Evolutionary conservation across 2,888 invertebrate genomes (phyloP).

Genomic region (Euzetes globulus): DNA sequence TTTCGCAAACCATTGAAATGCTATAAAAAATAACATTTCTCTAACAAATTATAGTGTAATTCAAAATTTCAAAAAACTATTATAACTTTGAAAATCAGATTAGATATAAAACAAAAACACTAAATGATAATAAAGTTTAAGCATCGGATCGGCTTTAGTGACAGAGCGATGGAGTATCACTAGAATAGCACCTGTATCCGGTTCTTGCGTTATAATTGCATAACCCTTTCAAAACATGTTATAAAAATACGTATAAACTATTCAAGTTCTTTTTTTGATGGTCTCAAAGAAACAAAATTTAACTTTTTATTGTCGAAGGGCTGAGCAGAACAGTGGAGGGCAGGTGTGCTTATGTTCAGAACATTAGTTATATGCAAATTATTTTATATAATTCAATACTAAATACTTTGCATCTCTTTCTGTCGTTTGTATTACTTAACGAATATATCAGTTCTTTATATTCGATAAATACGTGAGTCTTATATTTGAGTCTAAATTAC

Average conservation of each 20-base stretch:
- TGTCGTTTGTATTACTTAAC: neutral
- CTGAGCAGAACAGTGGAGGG: neutral
- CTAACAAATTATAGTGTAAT: conserved; percentile 16
- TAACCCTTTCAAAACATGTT: conserved; percentile 24
- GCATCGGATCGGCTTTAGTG: neutral
- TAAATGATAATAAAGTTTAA: conserved; percentile 16
- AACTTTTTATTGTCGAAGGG: neutral
- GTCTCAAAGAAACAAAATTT: neutral
- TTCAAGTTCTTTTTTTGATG: conserved; percentile 20
- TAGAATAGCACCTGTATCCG: conserved; percentile 29
- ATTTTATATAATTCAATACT: neutral
- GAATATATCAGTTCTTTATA: neutral
- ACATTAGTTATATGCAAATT: conserved; percentile 3
- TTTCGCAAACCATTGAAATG: neutral
- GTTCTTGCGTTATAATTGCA: conserved; percentile 12
- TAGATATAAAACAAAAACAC: conserved; percentile 17
- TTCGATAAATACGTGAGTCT: conserved; percentile 14
- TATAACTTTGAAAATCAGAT: conserved; percentile 10
- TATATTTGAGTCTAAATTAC: conserved; percentile 22
- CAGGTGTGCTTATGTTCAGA: conserved; percentile 2
- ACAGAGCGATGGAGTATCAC: neutral
- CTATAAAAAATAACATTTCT: neutral
- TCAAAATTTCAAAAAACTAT: neutral
- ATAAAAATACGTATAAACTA: conserved; percentile 16
- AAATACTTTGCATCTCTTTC: neutral